Percentiles rank a stretch among this genome's conserved stretches.
phyloP scores from a whole-genome alignment of 2,797 vertebrate species.

The Dicrostonyx torquatus region DNA sequence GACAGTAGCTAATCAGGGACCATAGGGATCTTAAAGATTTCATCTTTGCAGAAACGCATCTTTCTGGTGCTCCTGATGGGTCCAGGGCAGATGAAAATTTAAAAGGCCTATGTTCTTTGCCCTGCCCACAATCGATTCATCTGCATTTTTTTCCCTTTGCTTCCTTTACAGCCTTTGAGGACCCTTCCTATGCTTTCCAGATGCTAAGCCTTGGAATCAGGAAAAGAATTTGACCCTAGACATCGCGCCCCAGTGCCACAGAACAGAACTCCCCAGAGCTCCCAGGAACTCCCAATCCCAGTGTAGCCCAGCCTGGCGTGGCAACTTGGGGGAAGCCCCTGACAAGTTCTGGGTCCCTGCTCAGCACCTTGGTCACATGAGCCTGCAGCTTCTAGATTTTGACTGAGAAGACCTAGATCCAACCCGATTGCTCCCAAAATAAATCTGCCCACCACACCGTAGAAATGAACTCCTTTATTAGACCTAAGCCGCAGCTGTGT shows the following conservation, averaged over 20 bases:
- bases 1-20: not conserved
- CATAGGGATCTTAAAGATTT: not conserved
- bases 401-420: not conserved
- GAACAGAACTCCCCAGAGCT: not conserved
- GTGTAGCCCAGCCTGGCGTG: not conserved
- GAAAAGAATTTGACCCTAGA: not conserved
- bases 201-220: not conserved
- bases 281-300: not conserved
- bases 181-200: not conserved
- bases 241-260: not conserved
- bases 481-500: not conserved
- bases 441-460: not conserved
- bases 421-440: not conserved
- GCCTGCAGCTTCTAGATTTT: not conserved
- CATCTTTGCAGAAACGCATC: not conserved
- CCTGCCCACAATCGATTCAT: accelerated
- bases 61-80: not conserved
- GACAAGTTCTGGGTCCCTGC: not conserved
- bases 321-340: not conserved
- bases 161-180: constrained; percentile 15
- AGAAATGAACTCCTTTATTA: not conserved
- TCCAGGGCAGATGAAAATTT: accelerated
- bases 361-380: not conserved
- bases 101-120: not conserved
- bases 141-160: not conserved